Evolutionary conservation across 2,113 vertebrate species (phyloP).

Genomic region (Meles meles): DNA sequence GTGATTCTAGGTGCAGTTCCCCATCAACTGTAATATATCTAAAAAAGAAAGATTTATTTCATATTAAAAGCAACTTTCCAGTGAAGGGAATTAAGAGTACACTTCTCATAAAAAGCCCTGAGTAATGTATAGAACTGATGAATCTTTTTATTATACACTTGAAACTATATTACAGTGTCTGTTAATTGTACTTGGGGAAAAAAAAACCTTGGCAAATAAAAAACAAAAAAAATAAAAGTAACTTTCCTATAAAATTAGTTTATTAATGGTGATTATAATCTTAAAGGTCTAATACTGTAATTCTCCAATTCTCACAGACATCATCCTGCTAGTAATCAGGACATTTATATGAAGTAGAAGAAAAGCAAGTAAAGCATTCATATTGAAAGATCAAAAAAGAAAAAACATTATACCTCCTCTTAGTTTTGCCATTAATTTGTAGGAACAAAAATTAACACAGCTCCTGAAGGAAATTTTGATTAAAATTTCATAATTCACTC

Average conservation of each 20-base stretch:
- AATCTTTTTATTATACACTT: neutral
- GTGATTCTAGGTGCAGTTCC: neutral
- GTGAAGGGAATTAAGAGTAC: neutral
- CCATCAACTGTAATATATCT: neutral
- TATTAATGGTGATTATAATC: neutral
- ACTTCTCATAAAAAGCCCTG: neutral
- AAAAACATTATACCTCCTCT: neutral
- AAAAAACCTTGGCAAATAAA: neutral
- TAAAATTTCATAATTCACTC: neutral
- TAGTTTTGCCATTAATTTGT: neutral
- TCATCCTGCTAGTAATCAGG: neutral
- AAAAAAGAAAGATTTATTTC: neutral
- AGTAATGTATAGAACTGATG: neutral
- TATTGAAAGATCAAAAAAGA: neutral
- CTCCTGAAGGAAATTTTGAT: neutral
- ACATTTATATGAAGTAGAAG: neutral
- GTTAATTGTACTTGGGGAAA: neutral
- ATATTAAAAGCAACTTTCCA: neutral
- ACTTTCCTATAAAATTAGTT: neutral
- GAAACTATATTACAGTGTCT: neutral
- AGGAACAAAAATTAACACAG: neutral
- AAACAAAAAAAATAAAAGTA: neutral
- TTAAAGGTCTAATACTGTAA: neutral
- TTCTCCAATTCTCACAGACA: neutral
- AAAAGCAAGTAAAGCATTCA: neutral